Base-by-base conservation (phyloP, 2,888 invertebrate species). In the Cantharis rufa region DNA sequence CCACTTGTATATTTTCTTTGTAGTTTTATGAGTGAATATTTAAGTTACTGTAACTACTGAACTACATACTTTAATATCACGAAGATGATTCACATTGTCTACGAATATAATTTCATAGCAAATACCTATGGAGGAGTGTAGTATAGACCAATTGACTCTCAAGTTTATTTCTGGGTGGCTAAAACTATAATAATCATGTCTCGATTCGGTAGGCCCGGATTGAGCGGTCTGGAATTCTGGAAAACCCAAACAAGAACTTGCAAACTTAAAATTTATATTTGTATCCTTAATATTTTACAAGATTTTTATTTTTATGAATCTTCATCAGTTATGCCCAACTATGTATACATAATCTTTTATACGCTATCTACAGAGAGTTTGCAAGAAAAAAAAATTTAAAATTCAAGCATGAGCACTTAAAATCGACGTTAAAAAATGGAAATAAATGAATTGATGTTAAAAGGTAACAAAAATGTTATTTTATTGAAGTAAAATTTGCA, bases 1-100 rank as follows among this genome's bases (percentile, higher is more conserved):
- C 78, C 72, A 78, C 78, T 78, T 78, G 78, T 78, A 62, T 72
- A 27, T 63, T 24, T 63, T 18, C 13, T 15, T 61, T 16, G 72
- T 72, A 70, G 72, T 48, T 76, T 76, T 76, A 48, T n/a, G n/a
- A n/a, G n/a, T 48, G 48, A 48, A 48, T 48, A 48, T 48, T n/a
- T 48, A 48, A 48, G 48, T n/a, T 48, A 7, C 48, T 48, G 48
- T 48, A 48, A 48, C 48, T 48, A 48, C 48, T 48, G n/a, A 48
- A n/a, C 48, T 48, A 48, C n/a, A n/a, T n/a, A n/a, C 48, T n/a
- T 48, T 48, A 48, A 48, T 48, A 48, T 48, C n/a, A 3, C 32
- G 32, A 48, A 48, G 48, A 48, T 48, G 48, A 48, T 48, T 48
- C 48, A 48, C 48, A 48, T 48, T n/a, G 48, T 48, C 48, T 48